Evolutionary conservation across 92 coral and sea anemone genomes (phyloP).

Genomic region (Micromussa lordhowensis): DNA sequence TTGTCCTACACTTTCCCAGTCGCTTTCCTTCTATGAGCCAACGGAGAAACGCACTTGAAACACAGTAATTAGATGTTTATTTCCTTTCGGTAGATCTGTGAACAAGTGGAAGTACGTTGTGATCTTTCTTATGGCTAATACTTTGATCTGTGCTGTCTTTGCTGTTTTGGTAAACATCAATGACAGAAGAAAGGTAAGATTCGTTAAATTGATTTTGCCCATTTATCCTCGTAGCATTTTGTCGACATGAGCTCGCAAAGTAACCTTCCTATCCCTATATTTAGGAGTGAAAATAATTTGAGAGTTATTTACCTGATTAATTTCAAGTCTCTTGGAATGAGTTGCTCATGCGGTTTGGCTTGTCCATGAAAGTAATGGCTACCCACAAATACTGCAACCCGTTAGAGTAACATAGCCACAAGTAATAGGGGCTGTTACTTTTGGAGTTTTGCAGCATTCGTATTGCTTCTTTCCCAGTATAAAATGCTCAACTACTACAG

Average conservation of each 20-base stretch:
- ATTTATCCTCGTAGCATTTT: too few relatives aligned
- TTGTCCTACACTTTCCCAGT: neutral
- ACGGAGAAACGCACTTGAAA: neutral
- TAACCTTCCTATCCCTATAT: neutral
- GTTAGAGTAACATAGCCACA: too few relatives aligned
- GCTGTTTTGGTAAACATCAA: constrained; percentile 78
- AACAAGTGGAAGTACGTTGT: constrained; percentile 87
- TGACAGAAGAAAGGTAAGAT: constrained; percentile 82
- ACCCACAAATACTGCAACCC: neutral
- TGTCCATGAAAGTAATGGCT: too few relatives aligned
- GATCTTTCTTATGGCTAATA: constrained; percentile 81
- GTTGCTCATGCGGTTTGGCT: neutral
- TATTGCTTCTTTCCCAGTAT: too few relatives aligned
- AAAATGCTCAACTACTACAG: too few relatives aligned
- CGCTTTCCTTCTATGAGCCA: neutral
- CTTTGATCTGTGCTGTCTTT: constrained; percentile 71
- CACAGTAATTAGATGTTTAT: neutral
- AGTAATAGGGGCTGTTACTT: too few relatives aligned
- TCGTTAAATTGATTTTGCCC: too few relatives aligned
- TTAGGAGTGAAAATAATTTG: too few relatives aligned
- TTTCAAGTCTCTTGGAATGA: neutral
- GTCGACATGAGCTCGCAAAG: neutral
- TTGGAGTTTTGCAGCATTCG: too few relatives aligned
- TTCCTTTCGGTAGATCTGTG: constrained; percentile 43
- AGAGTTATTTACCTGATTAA: too few relatives aligned